phyloP scores from a whole-genome alignment of 1,140 invertebrate genomes.

The Phymastichus coffea region DNA sequence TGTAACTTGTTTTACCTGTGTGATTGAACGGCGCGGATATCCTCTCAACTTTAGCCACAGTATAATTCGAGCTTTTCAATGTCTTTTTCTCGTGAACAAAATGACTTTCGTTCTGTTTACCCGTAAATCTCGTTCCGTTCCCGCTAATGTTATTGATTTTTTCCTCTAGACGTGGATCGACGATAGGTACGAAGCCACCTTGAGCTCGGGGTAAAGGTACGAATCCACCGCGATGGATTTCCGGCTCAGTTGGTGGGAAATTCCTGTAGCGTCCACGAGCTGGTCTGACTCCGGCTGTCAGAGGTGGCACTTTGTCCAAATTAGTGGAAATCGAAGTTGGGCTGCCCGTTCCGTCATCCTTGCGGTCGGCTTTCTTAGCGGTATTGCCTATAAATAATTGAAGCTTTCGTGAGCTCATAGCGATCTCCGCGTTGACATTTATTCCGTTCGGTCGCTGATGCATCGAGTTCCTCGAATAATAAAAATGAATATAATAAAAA shows the following conservation, averaged over 20 bases:
- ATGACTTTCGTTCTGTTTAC: conserved; percentile 3
- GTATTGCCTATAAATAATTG: conserved; percentile 14
- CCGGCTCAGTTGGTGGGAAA: conserved; percentile 59
- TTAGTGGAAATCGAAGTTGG: background rate
- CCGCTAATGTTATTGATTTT: background rate
- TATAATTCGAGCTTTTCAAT: conserved; percentile 39
- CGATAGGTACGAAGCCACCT: conserved; percentile 71
- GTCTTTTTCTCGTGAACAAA: conserved; percentile 28
- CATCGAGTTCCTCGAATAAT: no score
- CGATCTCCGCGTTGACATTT: no score
- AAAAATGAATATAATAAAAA: no score
- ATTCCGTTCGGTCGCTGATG: no score
- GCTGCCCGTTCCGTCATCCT: conserved; percentile 40
- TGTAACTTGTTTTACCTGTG: conserved; percentile 4
- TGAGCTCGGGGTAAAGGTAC: conserved; percentile 67
- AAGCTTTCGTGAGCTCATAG: background rate
- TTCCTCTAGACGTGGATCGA: conserved; percentile 53
- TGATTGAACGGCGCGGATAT: conserved; percentile 16
- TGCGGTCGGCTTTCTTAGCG: conserved; percentile 56
- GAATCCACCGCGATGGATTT: conserved; percentile 73
- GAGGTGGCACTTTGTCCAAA: no score
- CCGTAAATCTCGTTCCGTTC: background rate
- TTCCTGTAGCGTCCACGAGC: conserved; percentile 42
- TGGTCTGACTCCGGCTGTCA: no score
- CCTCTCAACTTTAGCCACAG: conserved; percentile 40